Evolutionary conservation across 2,113 vertebrate genomes (phyloP).

Genomic region (Lates calcarifer): DNA sequence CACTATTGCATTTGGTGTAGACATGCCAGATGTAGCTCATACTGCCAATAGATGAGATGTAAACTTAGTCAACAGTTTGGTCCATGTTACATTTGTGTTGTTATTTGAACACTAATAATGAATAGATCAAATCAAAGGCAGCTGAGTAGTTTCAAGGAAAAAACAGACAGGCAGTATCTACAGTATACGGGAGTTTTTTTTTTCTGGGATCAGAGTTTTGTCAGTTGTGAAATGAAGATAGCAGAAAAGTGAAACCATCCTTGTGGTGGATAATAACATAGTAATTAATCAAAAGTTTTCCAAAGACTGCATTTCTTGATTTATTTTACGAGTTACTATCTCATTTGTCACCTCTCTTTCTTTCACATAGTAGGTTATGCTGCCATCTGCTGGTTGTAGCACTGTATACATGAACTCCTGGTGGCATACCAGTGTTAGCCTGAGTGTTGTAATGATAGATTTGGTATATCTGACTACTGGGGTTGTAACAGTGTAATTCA

Average conservation of each 20-base stretch:
- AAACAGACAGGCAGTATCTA: background rate
- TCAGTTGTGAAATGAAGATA: background rate
- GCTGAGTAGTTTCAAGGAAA: background rate
- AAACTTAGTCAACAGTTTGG: background rate
- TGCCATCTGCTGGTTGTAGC: constrained; percentile 74
- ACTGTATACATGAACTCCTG: background rate
- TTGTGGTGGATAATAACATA: background rate
- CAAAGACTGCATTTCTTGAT: background rate
- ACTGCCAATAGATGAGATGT: background rate
- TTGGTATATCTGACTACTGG: no score
- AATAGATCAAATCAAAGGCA: background rate
- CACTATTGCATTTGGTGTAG: constrained; percentile 5
- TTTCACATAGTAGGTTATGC: constrained; percentile 12
- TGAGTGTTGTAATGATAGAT: background rate
- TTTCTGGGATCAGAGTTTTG: no score
- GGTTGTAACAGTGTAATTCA: background rate
- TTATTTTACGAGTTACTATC: background rate
- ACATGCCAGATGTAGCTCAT: background rate
- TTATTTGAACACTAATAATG: background rate
- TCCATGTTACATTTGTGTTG: background rate
- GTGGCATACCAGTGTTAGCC: background rate
- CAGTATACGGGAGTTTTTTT: background rate
- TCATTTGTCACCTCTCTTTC: background rate
- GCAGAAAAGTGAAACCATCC: background rate
- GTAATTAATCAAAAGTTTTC: background rate